Base-by-base conservation (phyloP, 2,888 invertebrate species). In the Fragum fragum region DNA sequence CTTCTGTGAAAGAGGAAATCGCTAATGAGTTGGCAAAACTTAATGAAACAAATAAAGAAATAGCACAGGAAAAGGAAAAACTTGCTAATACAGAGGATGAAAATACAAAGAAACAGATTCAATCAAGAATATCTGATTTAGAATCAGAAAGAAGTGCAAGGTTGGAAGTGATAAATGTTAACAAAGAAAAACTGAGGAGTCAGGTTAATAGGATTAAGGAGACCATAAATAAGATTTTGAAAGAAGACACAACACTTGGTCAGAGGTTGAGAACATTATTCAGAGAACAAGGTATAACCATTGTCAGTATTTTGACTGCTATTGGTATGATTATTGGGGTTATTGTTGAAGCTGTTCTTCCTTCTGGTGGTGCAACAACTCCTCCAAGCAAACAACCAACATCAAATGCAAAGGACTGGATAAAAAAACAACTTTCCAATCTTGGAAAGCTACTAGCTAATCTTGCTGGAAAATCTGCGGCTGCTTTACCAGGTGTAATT, bases 201-300 rank as follows among this genome's bases (percentile, higher is more conserved):
- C 80, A 81, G 55, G 57, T 81, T 14, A 75, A 74, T 66, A 77
- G 74, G 16, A 75, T 78, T n/a, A 68, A 76, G 47, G 75, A 82
- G 29, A 76, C 74, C 14, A 72, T 80, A 29, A 72, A 73, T 53
- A 76, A 59, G 42, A 42, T 80, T 23, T 69, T 73, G 16, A 73
- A 73, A 42, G 80, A 71, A 76, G 76, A 76, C 29, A 63, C 55
- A 7, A 81, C 76, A 29, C 47, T 77, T 23, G 77, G 61, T 53
- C 29, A 81, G 42, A 81, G 66, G 73, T 23, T 77, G 23, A 76
- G 23, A 70, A 77, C 74, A 18, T 74, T 81, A 53, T 81, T 81
- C 47, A 73, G 73, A 70, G 81, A 76, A 63, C 81, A 81, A 63
- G 81, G 81, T 23, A 76, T 81, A 42, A 81, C 81, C 1, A 76